Evolutionary conservation across 2,113 vertebrate genomes (phyloP).

Genomic region (human): GRCh38 chr6:91437001-91437500

Average conservation of each 20-base stretch:
- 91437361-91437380: slow-evolving; percentile 79
- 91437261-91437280: slow-evolving; percentile 81
- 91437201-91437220: slow-evolving; percentile 77
- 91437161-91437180: slow-evolving; percentile 62
- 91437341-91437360: slow-evolving; percentile 80
- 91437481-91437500: slow-evolving; percentile 71
- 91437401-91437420: slow-evolving; percentile 79
- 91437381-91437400: slow-evolving; percentile 80
- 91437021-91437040: not conserved
- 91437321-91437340: slow-evolving; percentile 80
- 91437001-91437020: not conserved
- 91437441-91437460: slow-evolving; percentile 76
- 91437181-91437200: slow-evolving; percentile 75
- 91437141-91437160: slow-evolving; percentile 68
- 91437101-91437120: slow-evolving; percentile 44
- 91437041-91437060: not conserved
- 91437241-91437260: slow-evolving; percentile 80
- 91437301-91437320: slow-evolving; percentile 78
- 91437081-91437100: slow-evolving; percentile 46
- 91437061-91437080: not conserved
- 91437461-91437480: slow-evolving; percentile 66
- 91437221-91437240: slow-evolving; percentile 80
- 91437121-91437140: slow-evolving; percentile 67
- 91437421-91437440: slow-evolving; percentile 78
- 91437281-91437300: slow-evolving; percentile 81